Evolutionary conservation across 1,140 invertebrate species (phyloP).

Genomic region (Leptinotarsa undecemlineata): DNA sequence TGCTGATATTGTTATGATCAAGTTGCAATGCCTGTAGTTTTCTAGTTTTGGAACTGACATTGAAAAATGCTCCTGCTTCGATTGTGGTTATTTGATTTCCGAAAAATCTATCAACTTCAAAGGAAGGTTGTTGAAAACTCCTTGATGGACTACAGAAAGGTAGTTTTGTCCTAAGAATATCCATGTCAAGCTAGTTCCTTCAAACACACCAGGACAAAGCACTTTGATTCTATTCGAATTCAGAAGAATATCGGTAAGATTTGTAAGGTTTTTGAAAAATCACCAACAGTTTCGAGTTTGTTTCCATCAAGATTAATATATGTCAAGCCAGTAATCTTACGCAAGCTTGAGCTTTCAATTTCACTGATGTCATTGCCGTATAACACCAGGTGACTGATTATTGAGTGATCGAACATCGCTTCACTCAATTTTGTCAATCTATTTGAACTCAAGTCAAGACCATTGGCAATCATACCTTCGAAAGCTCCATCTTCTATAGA

Average conservation of each 20-base stretch:
- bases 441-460: background rate
- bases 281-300: background rate
- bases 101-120: background rate
- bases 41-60: background rate
- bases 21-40: background rate
- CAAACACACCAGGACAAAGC: background rate
- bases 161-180: slow-evolving; percentile 1
- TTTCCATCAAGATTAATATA: background rate
- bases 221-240: slow-evolving; percentile 1
- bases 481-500: slow-evolving; percentile 13
- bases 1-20: background rate
- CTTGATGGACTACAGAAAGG: background rate
- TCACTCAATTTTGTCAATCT: background rate
- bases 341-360: background rate
- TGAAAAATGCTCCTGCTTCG: background rate
- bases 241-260: background rate
- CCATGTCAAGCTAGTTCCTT: background rate
- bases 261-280: background rate
- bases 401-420: background rate
- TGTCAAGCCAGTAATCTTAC: background rate
- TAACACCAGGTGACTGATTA: background rate
- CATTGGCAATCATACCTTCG: background rate
- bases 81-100: background rate
- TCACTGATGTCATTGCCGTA: background rate
- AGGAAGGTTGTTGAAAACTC: background rate